These are phyloP conservation scores for Cryptophagus acutangulus DNA, from an alignment of 2,888 invertebrate species.

Conservation along the genomic window DNA sequence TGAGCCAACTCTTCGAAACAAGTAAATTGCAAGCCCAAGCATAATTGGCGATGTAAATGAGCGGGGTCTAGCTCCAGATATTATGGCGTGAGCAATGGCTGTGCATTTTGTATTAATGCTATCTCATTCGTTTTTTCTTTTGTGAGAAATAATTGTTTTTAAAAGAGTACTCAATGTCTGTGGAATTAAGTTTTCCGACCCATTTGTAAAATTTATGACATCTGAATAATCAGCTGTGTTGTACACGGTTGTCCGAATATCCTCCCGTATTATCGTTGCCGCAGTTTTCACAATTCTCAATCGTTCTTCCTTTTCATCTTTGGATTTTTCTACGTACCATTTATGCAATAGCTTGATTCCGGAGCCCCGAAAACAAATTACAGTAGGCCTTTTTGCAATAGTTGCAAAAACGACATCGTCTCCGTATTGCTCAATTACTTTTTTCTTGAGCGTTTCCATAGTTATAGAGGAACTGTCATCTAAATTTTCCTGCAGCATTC, in stretches of 20 bases:
- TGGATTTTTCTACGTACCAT: neutral
- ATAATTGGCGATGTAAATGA: too few species aligned
- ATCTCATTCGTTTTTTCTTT: conserved; percentile 6
- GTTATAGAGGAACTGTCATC: too few species aligned
- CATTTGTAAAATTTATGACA: conserved; percentile 13
- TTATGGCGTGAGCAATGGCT: too few species aligned
- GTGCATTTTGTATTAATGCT: too few species aligned
- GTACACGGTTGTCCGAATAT: conserved; percentile 12
- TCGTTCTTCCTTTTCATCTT: neutral
- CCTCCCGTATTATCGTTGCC: conserved; percentile 11
- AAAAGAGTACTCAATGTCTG: conserved; percentile 2
- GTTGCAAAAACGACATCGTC: conserved; percentile 11
- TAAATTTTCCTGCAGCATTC: too few species aligned
- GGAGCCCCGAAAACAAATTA: conserved; percentile 11
- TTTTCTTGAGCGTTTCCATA: too few species aligned
- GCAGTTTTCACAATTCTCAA: conserved; percentile 14
- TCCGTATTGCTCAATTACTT: too few species aligned
- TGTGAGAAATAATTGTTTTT: conserved; percentile 2
- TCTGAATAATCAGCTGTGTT: conserved; percentile 11
- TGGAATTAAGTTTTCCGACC: conserved; percentile 4
- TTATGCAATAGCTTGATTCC: conserved; percentile 6
- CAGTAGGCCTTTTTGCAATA: conserved; percentile 10
- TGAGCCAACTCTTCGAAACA: too few species aligned
- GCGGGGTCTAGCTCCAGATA: too few species aligned
- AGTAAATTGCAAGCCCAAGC: too few species aligned